These are phyloP conservation scores for Chloroceryle inda DNA, from an alignment of 2,797 vertebrate genomes.

Conservation along the genomic window DNA sequence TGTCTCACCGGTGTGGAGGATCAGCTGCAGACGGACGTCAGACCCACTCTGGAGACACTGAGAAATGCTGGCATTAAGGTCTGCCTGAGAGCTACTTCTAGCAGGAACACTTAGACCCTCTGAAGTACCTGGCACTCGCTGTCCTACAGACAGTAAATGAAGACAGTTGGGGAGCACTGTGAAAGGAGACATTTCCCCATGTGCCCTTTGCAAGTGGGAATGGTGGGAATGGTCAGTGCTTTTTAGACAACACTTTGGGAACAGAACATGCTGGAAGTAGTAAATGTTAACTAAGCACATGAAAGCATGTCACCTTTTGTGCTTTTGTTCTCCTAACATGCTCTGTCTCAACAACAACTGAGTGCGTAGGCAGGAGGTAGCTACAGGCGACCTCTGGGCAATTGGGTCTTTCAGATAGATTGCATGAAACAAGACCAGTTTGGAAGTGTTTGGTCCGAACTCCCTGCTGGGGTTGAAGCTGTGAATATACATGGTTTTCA, in stretches of 20 bases:
- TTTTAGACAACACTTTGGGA: background rate
- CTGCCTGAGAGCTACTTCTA: background rate
- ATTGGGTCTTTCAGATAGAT: background rate
- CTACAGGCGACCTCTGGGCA: background rate
- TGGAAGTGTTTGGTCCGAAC: background rate
- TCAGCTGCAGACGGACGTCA: constrained; percentile 93
- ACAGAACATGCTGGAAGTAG: background rate
- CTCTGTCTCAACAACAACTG: background rate
- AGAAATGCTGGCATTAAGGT: constrained; percentile 98
- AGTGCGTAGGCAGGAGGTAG: accelerated
- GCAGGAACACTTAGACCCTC: background rate
- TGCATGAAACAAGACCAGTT: background rate
- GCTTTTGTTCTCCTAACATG: background rate
- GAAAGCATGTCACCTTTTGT: background rate
- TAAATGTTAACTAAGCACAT: background rate
- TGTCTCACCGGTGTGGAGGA: constrained; percentile 97
- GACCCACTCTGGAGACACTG: constrained; percentile 95
- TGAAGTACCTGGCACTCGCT: accelerated
- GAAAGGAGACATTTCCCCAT: background rate
- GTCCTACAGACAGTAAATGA: background rate
- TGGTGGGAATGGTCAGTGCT: background rate
- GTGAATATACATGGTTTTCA: background rate
- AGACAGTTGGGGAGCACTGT: accelerated
- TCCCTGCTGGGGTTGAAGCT: background rate
- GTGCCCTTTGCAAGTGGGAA: background rate